These are phyloP conservation scores for Macaria liturata DNA, from an alignment of 2,888 invertebrate species.

Conservation along the genomic window DNA sequence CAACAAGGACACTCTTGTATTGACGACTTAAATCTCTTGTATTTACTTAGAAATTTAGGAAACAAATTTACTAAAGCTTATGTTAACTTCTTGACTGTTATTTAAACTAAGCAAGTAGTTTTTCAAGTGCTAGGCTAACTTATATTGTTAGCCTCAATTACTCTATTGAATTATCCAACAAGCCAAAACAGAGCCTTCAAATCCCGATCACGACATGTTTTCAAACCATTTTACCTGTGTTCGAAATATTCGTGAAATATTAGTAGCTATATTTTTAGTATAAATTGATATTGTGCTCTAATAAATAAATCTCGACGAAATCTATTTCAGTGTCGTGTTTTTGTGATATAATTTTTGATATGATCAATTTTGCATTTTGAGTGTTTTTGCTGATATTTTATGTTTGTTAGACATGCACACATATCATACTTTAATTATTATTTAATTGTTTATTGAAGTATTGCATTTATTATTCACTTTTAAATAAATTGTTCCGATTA, in stretches of 20 bases:
- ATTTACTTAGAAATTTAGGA: conserved; percentile 16
- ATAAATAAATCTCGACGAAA: background rate
- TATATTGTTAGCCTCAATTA: no score
- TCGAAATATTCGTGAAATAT: no score
- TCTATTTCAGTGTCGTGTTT: conserved; percentile 7
- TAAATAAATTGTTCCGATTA: background rate
- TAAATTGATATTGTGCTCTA: no score
- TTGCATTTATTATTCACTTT: conserved; percentile 1
- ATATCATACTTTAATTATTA: conserved; percentile 8
- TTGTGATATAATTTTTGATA: conserved; percentile 14
- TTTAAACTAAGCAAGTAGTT: background rate
- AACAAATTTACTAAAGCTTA: background rate
- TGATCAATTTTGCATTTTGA: conserved; percentile 12
- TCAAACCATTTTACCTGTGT: no score
- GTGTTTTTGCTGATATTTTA: conserved; percentile 8
- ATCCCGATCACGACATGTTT: no score
- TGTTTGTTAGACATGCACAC: conserved; percentile 13
- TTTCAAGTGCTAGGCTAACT: no score
- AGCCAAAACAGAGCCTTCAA: no score
- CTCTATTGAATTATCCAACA: no score
- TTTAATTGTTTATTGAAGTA: conserved; percentile 3
- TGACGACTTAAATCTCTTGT: no score
- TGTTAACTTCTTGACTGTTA: conserved; percentile 1
- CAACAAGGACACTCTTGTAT: no score
- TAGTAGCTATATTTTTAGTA: no score